Evolutionary conservation across 1,140 invertebrate genomes (phyloP), one percentile per base, ranked within the genome.

Genomic region (Euglossa dilemma): DNA sequence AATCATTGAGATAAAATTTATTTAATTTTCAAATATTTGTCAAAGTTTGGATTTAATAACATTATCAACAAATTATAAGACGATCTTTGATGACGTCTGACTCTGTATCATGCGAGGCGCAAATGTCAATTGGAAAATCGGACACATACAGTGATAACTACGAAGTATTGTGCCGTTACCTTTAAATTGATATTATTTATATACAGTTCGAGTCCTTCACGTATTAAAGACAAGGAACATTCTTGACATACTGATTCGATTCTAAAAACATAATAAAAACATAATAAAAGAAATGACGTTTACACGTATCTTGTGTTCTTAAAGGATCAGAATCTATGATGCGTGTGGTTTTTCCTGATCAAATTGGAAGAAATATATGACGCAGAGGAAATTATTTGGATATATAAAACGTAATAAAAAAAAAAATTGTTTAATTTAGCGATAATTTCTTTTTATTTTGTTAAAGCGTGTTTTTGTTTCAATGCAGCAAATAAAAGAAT

Each of bases 51-150:
- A 57, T 66, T 43, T 47, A 45, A 18, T 36, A 36, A 25, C 11
- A 14, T 23, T 45, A 16, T 47, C 43, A 57, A 14, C 25, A 5
- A 50, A 67, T 16, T 36, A 28, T 43, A 43, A 61, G 28, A 59
- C 18, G 45, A 57, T 63, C 47, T 80, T 67, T 78, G 69, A 79
- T 83, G 66, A 86, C 64, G 59, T 84, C 57, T 36, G 61, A 79
- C 74, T 67, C 64, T 61, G 74, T n/a, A 75, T 75, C 23, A 50
- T 80, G 70, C 67, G 80, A 63, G 74, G 74, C 80, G 86, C 87
- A 87, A 91, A 91, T 92, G 89, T 91, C 89, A 92, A 93, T 91
- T 93, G 90, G 90, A 92, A 93, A 93, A 93, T 93, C 87, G 90
- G 89, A 85, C 91, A 90, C 91, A 88, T 89, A 91, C 84, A 90